Conservation (phyloP, 2,113 vertebrate genomes). For the Nesoenas mayeri region DNA sequence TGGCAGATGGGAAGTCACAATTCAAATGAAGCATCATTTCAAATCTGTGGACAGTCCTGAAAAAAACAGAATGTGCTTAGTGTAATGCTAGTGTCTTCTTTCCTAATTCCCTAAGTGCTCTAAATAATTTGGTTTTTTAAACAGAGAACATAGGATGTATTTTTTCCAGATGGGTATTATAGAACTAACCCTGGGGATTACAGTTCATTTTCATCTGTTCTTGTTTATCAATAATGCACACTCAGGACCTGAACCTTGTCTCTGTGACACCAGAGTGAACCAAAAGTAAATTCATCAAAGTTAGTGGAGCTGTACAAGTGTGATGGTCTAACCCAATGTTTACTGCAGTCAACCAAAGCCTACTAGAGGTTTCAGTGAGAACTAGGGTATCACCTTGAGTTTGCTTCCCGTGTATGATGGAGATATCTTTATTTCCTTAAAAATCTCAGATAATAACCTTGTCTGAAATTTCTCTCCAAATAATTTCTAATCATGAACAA, state of each 20-base stretch:
- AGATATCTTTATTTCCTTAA: background rate
- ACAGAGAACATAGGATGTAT: background rate
- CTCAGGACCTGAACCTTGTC: background rate
- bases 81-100: background rate
- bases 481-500: background rate
- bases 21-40: slow-evolving; percentile 11
- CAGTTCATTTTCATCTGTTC: background rate
- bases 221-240: background rate
- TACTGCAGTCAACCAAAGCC: background rate
- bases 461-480: background rate
- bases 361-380: background rate
- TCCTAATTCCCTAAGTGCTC: background rate
- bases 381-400: background rate
- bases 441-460: background rate
- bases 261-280: background rate
- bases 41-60: background rate
- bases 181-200: background rate
- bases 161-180: background rate
- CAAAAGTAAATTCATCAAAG: background rate
- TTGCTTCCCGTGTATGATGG: background rate
- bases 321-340: background rate
- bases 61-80: background rate
- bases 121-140: background rate
- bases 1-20: background rate
- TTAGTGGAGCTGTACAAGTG: background rate